A percentile compares a stretch with the other conserved stretches of the same genome.
phyloP scores from a whole-genome alignment of 2,113 vertebrate species.

The Leptodactylus fuscus region DNA sequence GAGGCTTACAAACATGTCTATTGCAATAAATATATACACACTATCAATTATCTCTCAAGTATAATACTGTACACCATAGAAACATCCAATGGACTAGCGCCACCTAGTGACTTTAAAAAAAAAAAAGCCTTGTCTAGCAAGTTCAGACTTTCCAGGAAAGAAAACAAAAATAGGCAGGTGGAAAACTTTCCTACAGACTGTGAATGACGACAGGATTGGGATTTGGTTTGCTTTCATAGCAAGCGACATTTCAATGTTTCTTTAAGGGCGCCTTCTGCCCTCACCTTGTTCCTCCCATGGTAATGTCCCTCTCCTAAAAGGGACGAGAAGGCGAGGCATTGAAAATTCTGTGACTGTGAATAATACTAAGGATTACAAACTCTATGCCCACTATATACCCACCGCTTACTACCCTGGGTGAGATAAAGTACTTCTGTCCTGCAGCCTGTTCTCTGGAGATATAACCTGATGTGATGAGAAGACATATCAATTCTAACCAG shows the following conservation, averaged over 20 bases:
- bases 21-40: too few relatives aligned
- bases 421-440: background rate
- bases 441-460: background rate
- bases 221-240: background rate
- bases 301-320: background rate
- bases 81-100: background rate
- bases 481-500: too few relatives aligned
- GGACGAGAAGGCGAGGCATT: background rate
- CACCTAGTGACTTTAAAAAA: background rate
- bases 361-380: background rate
- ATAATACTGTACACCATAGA: too few relatives aligned
- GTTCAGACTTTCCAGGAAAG: background rate
- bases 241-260: background rate
- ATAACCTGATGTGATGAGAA: background rate
- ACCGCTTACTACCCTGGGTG: too few relatives aligned
- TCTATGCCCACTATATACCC: too few relatives aligned
- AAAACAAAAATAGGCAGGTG: background rate
- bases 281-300: background rate
- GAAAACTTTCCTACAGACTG: background rate
- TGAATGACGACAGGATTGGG: background rate
- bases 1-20: too few relatives aligned
- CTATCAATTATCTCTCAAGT: too few relatives aligned
- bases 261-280: background rate
- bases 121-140: background rate
- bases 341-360: background rate